phyloP scores from a whole-genome alignment of 2,113 vertebrate species.

The Orycteropus afer region DNA sequence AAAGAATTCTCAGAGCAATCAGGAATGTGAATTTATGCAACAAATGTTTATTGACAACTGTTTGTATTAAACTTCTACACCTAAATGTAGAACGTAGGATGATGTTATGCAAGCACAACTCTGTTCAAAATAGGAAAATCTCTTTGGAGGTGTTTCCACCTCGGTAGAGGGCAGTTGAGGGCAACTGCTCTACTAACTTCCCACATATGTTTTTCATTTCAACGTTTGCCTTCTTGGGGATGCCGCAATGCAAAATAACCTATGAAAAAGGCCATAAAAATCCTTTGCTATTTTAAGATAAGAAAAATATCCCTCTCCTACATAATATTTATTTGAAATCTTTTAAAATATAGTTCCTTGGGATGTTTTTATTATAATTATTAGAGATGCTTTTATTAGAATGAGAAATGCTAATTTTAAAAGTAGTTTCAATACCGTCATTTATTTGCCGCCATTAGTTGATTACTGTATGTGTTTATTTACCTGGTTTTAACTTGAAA shows the following conservation, averaged over 20 bases:
- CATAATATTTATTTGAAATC: constrained; percentile 61
- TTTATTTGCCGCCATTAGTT: constrained; percentile 34
- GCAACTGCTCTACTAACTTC: constrained; percentile 63
- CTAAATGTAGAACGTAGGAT: neutral
- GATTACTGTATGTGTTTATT: constrained; percentile 30
- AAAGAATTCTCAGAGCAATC: neutral
- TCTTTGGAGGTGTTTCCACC: neutral
- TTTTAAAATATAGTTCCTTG: constrained; percentile 17
- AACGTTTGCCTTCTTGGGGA: constrained; percentile 66
- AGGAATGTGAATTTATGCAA: neutral
- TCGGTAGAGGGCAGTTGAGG: neutral
- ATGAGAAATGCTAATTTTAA: constrained; percentile 39
- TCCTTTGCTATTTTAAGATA: constrained; percentile 70
- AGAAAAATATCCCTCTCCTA: constrained; percentile 49
- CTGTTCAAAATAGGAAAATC: neutral
- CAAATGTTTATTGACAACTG: neutral
- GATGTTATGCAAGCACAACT: neutral
- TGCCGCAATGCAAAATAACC: constrained; percentile 69
- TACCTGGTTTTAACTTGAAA: constrained; percentile 70
- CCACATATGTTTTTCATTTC: constrained; percentile 76
- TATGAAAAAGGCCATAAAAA: constrained; percentile 56
- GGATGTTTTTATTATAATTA: constrained; percentile 59
- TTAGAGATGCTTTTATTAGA: constrained; percentile 57
- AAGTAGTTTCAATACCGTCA: constrained; percentile 39
- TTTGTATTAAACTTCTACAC: neutral